A percentile compares a stretch with the other conserved stretches of the same genome.
phyloP scores from a whole-genome alignment of 1,140 invertebrate species.

The Apis mellifera region Amel_HAv3.1 CM009931.2:18632501-18633000 shows the following conservation, averaged over 20 bases:
- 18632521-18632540: conserved; percentile 36
- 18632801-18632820: not conserved
- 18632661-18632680: conserved; percentile 34
- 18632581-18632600: conserved; percentile 43
- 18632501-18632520: conserved; percentile 38
- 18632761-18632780: conserved; percentile 16
- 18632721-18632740: conserved; percentile 9
- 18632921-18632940: too few species aligned
- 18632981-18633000: too few species aligned
- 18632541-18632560: conserved; percentile 42
- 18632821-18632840: not conserved
- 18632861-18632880: not conserved
- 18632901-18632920: too few species aligned
- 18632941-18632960: too few species aligned
- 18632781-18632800: too few species aligned
- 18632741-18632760: not conserved
- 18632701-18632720: conserved; percentile 33
- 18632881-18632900: not conserved
- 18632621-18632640: conserved; percentile 36
- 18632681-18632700: conserved; percentile 35
- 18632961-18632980: too few species aligned
- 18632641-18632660: conserved; percentile 39
- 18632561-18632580: conserved; percentile 37
- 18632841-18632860: not conserved
- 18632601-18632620: conserved; percentile 15